Percentiles rank a stretch among this genome's conserved stretches.
phyloP scores from a whole-genome alignment of 2,113 vertebrate species.

The Micronycteris hirsuta region DNA sequence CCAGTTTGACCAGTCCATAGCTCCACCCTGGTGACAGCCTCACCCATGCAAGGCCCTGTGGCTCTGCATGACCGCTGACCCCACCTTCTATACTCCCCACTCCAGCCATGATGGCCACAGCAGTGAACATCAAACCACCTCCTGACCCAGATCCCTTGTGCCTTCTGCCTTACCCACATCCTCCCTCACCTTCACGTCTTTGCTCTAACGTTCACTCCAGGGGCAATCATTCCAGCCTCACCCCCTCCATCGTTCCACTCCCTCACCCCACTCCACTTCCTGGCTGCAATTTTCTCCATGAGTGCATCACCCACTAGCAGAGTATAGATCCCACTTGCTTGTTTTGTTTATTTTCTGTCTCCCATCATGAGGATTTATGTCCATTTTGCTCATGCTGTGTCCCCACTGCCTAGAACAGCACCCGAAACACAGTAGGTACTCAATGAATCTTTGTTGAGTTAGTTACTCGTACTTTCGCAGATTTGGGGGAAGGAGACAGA shows the following conservation, averaged over 20 bases:
- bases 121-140: neutral
- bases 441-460: neutral
- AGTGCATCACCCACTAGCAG: neutral
- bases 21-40: neutral
- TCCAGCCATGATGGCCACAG: neutral
- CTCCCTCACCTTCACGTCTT: neutral
- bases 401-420: neutral
- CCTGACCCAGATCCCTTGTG: neutral
- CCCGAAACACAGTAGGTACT: neutral
- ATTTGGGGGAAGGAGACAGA: neutral
- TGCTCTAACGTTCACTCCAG: neutral
- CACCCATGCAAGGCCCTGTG: neutral
- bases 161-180: neutral
- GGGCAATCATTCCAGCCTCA: neutral
- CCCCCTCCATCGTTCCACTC: neutral
- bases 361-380: neutral
- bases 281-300: neutral
- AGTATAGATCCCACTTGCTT: neutral
- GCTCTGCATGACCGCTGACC: neutral
- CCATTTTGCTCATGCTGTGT: neutral
- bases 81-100: no score
- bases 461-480: neutral
- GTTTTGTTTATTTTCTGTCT: neutral
- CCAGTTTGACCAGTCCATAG: neutral
- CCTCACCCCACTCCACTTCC: neutral